Conservation (phyloP, 1,140 invertebrate species). For the Calycopis cecrops region DNA sequence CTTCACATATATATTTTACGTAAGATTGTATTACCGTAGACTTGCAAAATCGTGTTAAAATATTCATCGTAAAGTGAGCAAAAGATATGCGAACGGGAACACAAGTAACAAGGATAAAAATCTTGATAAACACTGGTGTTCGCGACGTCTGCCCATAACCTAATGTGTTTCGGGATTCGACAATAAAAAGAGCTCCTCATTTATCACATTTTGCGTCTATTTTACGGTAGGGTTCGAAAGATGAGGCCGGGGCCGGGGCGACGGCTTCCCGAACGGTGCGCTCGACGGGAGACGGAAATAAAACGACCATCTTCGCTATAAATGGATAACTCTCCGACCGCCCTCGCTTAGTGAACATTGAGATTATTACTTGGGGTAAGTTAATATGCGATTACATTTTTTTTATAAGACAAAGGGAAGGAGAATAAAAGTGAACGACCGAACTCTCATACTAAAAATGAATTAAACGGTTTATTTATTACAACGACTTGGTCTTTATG, state of each 20-base stretch:
- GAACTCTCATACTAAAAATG: neutral
- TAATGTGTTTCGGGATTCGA: conserved; percentile 50
- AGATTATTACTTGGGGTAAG: conserved; percentile 38
- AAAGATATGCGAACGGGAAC: too few species aligned
- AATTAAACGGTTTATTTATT: neutral
- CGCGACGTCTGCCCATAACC: conserved; percentile 40
- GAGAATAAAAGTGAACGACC: conserved; percentile 4
- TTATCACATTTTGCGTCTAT: conserved; percentile 74
- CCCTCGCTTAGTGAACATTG: conserved; percentile 58
- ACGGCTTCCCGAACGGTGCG: conserved; percentile 49
- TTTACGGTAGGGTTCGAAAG: conserved; percentile 63
- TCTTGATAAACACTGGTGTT: too few species aligned
- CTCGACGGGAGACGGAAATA: conserved; percentile 65
- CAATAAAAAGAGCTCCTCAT: conserved; percentile 71
- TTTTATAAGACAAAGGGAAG: conserved; percentile 15
- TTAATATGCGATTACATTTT: conserved; percentile 39
- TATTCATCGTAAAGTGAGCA: too few species aligned
- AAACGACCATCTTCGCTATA: conserved; percentile 66
- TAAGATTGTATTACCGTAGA: too few species aligned
- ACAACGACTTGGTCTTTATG: too few species aligned
- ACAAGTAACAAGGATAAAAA: too few species aligned
- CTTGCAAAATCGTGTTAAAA: too few species aligned
- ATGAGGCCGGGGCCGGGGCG: conserved; percentile 45
- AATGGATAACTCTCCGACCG: conserved; percentile 66
- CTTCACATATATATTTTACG: too few species aligned